Percentiles rank a stretch among this genome's conserved stretches.
These are phyloP conservation scores for Ptychoptera albimana DNA, from an alignment of 2,888 invertebrate species.

Conservation along the genomic window DNA sequence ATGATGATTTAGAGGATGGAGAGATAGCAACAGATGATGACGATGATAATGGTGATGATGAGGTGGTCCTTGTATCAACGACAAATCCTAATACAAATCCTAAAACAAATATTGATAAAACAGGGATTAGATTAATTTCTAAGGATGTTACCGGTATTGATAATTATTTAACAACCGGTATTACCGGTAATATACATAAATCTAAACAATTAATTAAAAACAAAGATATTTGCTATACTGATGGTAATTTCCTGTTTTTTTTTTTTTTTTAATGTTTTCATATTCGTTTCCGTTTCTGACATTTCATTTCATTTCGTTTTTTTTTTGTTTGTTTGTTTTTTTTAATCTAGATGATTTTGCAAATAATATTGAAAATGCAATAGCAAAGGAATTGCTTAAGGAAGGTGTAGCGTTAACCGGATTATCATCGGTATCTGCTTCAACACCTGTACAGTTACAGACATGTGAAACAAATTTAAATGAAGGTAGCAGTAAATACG, in stretches of 20 bases:
- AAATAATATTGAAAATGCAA: slow-evolving; percentile 60
- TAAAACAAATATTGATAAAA: too few relatives aligned
- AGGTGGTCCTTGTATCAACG: not conserved
- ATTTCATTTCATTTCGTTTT: not conserved
- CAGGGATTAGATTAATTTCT: too few relatives aligned
- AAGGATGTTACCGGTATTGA: not conserved
- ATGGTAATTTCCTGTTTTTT: not conserved
- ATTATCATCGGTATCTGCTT: slow-evolving; percentile 15
- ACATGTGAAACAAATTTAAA: not conserved
- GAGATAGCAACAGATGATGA: slow-evolving; percentile 58
- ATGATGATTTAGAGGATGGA: slow-evolving; percentile 69
- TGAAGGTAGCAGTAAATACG: not conserved
- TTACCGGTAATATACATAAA: slow-evolving; percentile 16
- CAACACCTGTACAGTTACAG: not conserved
- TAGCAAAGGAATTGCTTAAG: slow-evolving; percentile 58
- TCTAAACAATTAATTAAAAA: slow-evolving; percentile 35
- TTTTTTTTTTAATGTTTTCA: not conserved
- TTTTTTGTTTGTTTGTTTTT: not conserved
- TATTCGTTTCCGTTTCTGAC: too few relatives aligned
- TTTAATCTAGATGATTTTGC: slow-evolving; percentile 53
- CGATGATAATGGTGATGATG: slow-evolving; percentile 22
- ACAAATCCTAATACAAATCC: too few relatives aligned
- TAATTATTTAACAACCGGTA: too few relatives aligned
- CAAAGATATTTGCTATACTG: slow-evolving; percentile 16
- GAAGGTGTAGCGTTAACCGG: slow-evolving; percentile 34